Conservation (phyloP, 2,888 invertebrate genomes). For the Tortricodes alternella region DNA sequence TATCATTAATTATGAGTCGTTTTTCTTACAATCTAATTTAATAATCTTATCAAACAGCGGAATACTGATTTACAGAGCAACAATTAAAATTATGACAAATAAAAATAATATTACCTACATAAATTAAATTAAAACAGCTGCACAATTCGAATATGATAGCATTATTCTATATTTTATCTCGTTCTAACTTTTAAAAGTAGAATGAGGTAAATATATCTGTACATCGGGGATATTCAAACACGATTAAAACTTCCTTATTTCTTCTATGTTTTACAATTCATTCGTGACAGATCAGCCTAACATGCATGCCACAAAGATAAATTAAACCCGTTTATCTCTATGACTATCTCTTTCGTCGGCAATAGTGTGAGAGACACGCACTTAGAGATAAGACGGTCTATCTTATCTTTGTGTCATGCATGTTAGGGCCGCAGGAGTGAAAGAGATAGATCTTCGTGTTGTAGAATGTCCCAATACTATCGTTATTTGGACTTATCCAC, state of each 20-base stretch:
- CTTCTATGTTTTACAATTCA: too few relatives aligned
- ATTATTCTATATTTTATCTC: conserved; percentile 8
- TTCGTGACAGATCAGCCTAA: too few relatives aligned
- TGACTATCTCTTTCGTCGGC: too few relatives aligned
- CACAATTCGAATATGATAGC: background rate
- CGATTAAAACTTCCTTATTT: too few relatives aligned
- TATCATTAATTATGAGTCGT: conserved; percentile 23
- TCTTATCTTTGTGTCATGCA: too few relatives aligned
- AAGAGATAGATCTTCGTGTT: background rate
- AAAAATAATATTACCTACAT: background rate
- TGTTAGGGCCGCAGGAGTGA: too few relatives aligned
- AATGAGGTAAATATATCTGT: conserved; percentile 17
- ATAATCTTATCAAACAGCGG: conserved; percentile 24
- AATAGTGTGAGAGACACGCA: too few relatives aligned
- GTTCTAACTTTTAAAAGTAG: background rate
- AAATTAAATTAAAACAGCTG: background rate
- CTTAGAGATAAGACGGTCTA: too few relatives aligned
- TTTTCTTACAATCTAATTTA: conserved; percentile 21
- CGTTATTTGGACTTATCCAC: conserved; percentile 4
- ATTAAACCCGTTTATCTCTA: too few relatives aligned
- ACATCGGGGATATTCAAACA: too few relatives aligned
- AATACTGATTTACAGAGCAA: conserved; percentile 31
- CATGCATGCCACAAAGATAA: too few relatives aligned
- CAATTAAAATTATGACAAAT: conserved; percentile 14
- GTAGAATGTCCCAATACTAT: too few relatives aligned